These are phyloP conservation scores for Eunapius fragilis DNA, from an alignment of 37 sponge, comb jelly and placozoan genomes.

Conservation along the genomic window DNA sequence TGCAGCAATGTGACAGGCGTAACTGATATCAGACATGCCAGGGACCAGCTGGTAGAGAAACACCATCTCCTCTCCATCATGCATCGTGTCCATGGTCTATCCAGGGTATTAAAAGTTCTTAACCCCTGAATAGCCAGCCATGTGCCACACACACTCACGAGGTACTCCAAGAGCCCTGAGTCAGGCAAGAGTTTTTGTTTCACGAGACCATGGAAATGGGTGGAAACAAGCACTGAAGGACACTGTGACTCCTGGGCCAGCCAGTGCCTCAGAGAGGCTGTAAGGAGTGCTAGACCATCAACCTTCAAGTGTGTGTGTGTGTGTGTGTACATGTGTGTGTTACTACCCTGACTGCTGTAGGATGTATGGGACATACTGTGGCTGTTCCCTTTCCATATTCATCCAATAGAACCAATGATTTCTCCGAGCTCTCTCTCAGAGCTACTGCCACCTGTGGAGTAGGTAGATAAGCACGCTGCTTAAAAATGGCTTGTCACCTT, in stretches of 20 bases:
- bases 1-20: constrained; percentile 92
- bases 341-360: too few relatives aligned
- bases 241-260: constrained; percentile 58
- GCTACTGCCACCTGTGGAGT: constrained; percentile 87
- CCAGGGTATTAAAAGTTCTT: not conserved
- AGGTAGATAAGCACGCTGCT: too few relatives aligned
- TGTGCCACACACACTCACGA: constrained; percentile 64
- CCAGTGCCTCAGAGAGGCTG: constrained; percentile 82
- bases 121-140: not conserved
- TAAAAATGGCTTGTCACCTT: too few relatives aligned
- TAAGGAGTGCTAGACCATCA: constrained; percentile 88
- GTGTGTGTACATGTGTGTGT: constrained; percentile 32
- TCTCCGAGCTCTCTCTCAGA: constrained; percentile 44
- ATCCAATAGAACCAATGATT: constrained; percentile 87
- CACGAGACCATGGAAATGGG: constrained; percentile 92
- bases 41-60: constrained; percentile 90
- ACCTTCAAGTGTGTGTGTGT: constrained; percentile 41
- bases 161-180: constrained; percentile 74
- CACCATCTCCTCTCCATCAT: constrained; percentile 80
- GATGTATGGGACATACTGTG: constrained; percentile 85
- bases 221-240: constrained; percentile 90
- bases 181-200: constrained; percentile 82
- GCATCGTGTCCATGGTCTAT: constrained; percentile 85
- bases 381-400: constrained; percentile 99
- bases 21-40: constrained; percentile 74